These are phyloP conservation scores for Ruditapes philippinarum DNA, from an alignment of 1,140 invertebrate genomes.

Conservation along the genomic window DNA sequence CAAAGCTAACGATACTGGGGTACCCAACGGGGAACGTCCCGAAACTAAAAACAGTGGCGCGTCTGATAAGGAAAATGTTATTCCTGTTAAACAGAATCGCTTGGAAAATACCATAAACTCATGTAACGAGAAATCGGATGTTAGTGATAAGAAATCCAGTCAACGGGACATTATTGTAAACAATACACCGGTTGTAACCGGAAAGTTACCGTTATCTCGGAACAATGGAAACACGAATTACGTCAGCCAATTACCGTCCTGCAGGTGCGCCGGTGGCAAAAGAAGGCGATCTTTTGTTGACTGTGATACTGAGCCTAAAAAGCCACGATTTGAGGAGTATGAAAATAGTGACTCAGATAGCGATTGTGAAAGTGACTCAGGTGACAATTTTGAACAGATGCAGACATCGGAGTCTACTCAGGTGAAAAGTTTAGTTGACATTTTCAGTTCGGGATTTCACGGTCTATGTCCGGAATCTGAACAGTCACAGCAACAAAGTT, in stretches of 20 bases:
- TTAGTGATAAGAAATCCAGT: slow-evolving; percentile 35
- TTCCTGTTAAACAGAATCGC: not conserved
- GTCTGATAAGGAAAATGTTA: slow-evolving; percentile 46
- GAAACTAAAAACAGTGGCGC: not conserved
- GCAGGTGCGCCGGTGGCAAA: slow-evolving; percentile 68
- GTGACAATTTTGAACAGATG: slow-evolving; percentile 71
- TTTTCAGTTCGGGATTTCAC: slow-evolving; percentile 83
- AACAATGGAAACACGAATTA: slow-evolving; percentile 69
- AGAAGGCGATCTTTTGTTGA: slow-evolving; percentile 63
- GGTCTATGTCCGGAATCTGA: slow-evolving; percentile 71
- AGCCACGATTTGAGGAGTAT: slow-evolving; percentile 61
- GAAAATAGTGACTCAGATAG: slow-evolving; percentile 59
- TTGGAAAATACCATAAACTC: slow-evolving; percentile 45
- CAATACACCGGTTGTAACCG: slow-evolving; percentile 46
- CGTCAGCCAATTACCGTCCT: slow-evolving; percentile 61
- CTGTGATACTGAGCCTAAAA: slow-evolving; percentile 67
- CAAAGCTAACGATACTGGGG: slow-evolving; percentile 53
- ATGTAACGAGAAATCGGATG: slow-evolving; percentile 42
- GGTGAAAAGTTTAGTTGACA: slow-evolving; percentile 82
- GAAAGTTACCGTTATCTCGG: slow-evolving; percentile 49
- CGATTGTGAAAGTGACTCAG: slow-evolving; percentile 56
- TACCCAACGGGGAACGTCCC: slow-evolving; percentile 66
- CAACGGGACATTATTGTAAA: not conserved
- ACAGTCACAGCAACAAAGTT: slow-evolving; percentile 26
- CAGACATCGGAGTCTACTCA: slow-evolving; percentile 79